These are phyloP conservation scores for Hozukius guyotensis DNA, from an alignment of 2,797 vertebrate genomes.

Conservation along the genomic window DNA sequence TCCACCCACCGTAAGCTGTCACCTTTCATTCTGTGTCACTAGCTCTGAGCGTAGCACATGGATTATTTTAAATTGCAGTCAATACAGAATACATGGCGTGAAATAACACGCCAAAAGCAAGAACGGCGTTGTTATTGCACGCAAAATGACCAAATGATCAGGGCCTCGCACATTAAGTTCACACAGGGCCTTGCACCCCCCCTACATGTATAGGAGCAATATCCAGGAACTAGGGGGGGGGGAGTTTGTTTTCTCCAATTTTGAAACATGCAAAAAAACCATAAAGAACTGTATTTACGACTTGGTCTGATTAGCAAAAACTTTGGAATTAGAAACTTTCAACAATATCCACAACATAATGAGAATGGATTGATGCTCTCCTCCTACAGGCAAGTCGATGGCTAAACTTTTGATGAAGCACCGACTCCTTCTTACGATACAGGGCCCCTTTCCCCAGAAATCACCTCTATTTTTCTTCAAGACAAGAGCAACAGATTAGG, in stretches of 20 bases:
- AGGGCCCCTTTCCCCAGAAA: constrained; percentile 29
- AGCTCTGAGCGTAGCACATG: neutral
- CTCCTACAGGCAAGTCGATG: constrained; percentile 7
- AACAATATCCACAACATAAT: constrained; percentile 8
- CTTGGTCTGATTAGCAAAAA: neutral
- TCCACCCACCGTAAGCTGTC: neutral
- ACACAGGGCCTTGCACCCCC: neutral
- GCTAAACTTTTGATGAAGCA: constrained; percentile 55
- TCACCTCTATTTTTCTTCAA: constrained; percentile 51
- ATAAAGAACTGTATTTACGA: neutral
- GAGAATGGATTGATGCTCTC: constrained; percentile 22
- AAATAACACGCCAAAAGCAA: neutral
- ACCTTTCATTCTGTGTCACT: neutral
- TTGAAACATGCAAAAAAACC: neutral
- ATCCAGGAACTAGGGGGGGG: rapidly evolving
- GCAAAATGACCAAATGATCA: neutral
- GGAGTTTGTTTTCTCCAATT: neutral
- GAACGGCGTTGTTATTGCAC: neutral
- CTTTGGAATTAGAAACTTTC: neutral
- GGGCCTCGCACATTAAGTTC: neutral
- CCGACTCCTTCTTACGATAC: constrained; percentile 10
- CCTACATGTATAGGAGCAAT: neutral
- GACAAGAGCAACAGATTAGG: constrained; percentile 58
- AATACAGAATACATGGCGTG: neutral
- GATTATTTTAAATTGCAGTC: neutral